Base-by-base conservation (phyloP, 2,797 vertebrate genomes). In the Limosa lapponica region DNA sequence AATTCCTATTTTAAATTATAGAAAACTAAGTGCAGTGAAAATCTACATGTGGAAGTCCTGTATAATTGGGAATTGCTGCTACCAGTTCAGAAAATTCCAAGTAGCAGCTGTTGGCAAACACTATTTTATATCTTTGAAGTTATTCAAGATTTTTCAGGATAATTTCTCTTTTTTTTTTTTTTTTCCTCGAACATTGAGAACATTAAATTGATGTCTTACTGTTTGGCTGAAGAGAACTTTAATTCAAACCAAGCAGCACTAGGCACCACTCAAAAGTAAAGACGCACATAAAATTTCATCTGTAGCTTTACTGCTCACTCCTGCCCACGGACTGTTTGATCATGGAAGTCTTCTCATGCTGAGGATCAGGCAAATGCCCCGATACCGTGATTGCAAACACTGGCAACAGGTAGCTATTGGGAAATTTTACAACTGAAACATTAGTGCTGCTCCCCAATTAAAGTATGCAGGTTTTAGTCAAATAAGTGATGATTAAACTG, bases 141-240 rank as follows among this genome's bases (percentile, higher is more conserved):
- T 81, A 95, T 74, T 79, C 74, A 69, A 80, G 64, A 79, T 74
- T 86, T 96, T 89, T 89, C 58, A 84, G 46, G 52, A 70, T 51
- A 37, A 66, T 78, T 93, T 82, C 23, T 1, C n/a, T 25, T 13
- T 80, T 66, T 69, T 48, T 13, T 30, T 32, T 52, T 12, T 54
- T 54, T 52, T 52, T 18, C 43, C 25, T 44, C 2, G 1, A 82
- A 80, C n/a, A n/a, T 0, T 41, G 66, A 90, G 83, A 93, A 95
- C 58, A 66, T 79, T 84, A 81, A 90, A 93, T 69, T 83, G 69
- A 80, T 77, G 61, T 52, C 54, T 80, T 39, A 78, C 69, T 72
- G 43, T 73, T 75, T 80, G 77, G 62, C 78, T 90, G 70, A 59
- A 55, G 59, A n/a, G 17, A 86, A 36, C 57, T 81, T 82, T 55